phyloP scores from a whole-genome alignment of 2,888 invertebrate genomes.

The Sinohyriopsis cumingii region DNA sequence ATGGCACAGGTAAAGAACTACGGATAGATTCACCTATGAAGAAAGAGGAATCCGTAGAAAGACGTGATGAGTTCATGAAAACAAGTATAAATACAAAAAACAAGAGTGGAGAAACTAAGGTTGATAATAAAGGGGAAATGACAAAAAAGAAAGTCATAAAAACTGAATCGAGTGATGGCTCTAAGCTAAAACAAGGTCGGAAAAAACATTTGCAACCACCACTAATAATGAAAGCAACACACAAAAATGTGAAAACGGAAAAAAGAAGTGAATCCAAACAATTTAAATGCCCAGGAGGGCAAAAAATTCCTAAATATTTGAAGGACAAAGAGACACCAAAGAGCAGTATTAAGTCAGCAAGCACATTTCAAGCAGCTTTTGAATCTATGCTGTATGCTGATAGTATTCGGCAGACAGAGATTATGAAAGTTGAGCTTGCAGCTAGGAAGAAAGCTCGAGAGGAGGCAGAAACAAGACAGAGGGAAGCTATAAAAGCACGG shows the following conservation, averaged over 20 bases:
- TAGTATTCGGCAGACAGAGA: no score
- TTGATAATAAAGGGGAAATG: conserved; percentile 12
- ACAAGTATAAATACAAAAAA: background rate
- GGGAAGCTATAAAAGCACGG: conserved; percentile 19
- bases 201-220: conserved; percentile 3
- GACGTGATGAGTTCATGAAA: no score
- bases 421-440: background rate
- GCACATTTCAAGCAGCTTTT: conserved; percentile 39
- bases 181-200: background rate
- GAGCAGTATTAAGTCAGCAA: conserved; percentile 9
- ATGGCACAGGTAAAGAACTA: background rate
- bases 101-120: conserved; percentile 1
- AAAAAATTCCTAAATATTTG: conserved; percentile 29
- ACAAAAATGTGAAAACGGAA: background rate
- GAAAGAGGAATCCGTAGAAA: conserved; percentile 13
- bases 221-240: background rate
- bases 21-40: conserved; percentile 16
- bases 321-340: conserved; percentile 26
- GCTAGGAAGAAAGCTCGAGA: background rate
- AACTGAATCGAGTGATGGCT: background rate
- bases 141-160: conserved; percentile 1
- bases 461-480: conserved; percentile 1
- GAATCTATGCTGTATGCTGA: conserved; percentile 23
- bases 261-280: conserved; percentile 1
- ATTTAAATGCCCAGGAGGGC: background rate